A percentile compares a stretch with the other conserved stretches of the same genome.
Evolutionary conservation across 2,113 vertebrate genomes (phyloP).

Genomic region (Rhizomys pruinosus): DNA sequence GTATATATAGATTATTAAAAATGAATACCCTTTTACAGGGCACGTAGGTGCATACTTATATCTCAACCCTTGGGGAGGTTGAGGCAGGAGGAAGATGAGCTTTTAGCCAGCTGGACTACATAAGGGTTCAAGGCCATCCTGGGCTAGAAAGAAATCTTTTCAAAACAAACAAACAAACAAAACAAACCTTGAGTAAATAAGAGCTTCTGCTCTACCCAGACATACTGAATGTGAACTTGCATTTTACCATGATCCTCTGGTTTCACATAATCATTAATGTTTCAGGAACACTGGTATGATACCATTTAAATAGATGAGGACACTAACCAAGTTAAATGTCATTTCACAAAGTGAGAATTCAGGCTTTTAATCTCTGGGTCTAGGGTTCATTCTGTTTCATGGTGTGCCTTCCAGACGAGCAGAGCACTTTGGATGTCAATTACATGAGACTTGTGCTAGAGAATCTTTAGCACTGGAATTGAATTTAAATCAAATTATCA

Average conservation of each 20-base stretch:
- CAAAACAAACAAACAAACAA: no score
- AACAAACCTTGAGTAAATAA: neutral
- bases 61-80: neutral
- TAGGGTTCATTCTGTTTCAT: neutral
- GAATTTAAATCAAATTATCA: conserved; percentile 41
- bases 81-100: neutral
- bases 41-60: neutral
- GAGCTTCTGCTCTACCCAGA: neutral
- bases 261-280: neutral
- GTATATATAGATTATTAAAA: neutral
- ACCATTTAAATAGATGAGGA: neutral
- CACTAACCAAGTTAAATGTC: conserved; percentile 44
- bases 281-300: conserved; percentile 33
- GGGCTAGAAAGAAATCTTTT: neutral
- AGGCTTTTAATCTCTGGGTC: neutral
- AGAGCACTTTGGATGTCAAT: conserved; percentile 24
- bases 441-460: conserved; percentile 29
- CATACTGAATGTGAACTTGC: neutral
- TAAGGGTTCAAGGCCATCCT: neutral
- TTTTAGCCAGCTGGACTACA: neutral
- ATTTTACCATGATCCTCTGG: conserved; percentile 9
- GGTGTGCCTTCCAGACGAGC: conserved; percentile 19
- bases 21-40: neutral
- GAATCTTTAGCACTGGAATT: conserved; percentile 47
- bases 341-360: conserved; percentile 22